Conservation (phyloP, 2,797 vertebrate species). For the Epinephelus malabaricus region DNA sequence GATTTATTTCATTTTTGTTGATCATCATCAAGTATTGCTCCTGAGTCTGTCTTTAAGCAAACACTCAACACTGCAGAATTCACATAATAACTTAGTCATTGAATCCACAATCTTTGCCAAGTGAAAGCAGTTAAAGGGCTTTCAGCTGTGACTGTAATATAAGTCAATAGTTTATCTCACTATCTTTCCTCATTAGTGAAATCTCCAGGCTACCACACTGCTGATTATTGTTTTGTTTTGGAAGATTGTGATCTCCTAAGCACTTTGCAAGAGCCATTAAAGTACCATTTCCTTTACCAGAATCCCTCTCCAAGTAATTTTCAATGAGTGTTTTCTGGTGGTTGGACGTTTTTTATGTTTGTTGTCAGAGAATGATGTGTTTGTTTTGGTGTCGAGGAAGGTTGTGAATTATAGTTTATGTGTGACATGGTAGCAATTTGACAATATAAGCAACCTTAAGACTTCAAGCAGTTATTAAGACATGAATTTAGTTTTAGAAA, state of each 20-base stretch:
- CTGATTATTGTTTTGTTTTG: conserved; percentile 77
- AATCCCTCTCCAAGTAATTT: conserved; percentile 56
- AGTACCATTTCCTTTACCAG: conserved; percentile 70
- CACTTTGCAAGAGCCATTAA: conserved; percentile 77
- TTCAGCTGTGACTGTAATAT: conserved; percentile 70
- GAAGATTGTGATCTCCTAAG: conserved; percentile 66
- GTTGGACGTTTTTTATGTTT: conserved; percentile 50
- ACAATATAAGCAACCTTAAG: conserved; percentile 3
- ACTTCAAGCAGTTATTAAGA: conserved; percentile 24
- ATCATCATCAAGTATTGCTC: conserved; percentile 22
- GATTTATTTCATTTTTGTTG: background rate
- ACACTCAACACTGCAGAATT: conserved; percentile 24
- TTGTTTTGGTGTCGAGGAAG: conserved; percentile 48
- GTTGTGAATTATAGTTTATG: conserved; percentile 30
- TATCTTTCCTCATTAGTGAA: conserved; percentile 76
- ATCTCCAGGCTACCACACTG: conserved; percentile 67
- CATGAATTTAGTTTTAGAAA: conserved; percentile 10
- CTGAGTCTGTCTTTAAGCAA: background rate
- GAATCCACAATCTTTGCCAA: conserved; percentile 47
- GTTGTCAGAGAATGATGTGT: conserved; percentile 46
- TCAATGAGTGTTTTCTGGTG: conserved; percentile 39
- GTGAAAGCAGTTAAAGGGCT: conserved; percentile 71
- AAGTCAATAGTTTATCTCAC: conserved; percentile 72
- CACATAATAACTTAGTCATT: conserved; percentile 52
- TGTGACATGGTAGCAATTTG: conserved; percentile 11